phyloP scores from a whole-genome alignment of 2,113 vertebrate species.

The Charadrius vociferus region DNA sequence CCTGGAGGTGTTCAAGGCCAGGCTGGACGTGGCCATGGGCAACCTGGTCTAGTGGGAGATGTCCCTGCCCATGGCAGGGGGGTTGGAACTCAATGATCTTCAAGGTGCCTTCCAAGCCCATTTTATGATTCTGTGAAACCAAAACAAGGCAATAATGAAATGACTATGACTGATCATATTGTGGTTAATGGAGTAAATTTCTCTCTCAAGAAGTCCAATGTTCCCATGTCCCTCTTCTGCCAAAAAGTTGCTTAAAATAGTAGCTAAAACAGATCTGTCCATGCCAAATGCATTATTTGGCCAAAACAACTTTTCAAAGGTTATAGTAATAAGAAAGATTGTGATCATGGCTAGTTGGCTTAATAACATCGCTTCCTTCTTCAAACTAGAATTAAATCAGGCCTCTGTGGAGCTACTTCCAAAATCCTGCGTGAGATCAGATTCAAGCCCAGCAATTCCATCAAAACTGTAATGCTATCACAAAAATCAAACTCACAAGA shows the following conservation, averaged over 20 bases:
- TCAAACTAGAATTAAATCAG: neutral
- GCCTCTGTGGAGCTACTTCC: neutral
- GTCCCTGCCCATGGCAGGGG: too few species aligned
- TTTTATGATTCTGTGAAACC: too few species aligned
- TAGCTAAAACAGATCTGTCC: neutral
- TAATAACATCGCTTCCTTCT: neutral
- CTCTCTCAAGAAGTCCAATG: neutral
- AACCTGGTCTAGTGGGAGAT: too few species aligned
- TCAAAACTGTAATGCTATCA: neutral
- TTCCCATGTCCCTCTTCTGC: neutral
- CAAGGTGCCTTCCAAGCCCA: too few species aligned
- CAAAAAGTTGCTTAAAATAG: neutral
- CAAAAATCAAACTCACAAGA: neutral
- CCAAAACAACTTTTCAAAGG: neutral
- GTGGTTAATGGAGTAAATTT: neutral
- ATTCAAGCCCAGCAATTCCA: neutral
- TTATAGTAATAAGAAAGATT: neutral
- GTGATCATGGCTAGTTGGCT: neutral
- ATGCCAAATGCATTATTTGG: neutral
- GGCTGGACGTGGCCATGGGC: too few species aligned
- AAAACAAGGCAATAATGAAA: neutral
- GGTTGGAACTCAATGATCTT: too few species aligned
- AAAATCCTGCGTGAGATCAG: neutral
- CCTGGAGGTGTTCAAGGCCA: too few species aligned
- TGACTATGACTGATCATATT: neutral